phyloP scores from a whole-genome alignment of 64 coral and sea anemone genomes.

The Montipora capricornis region DNA sequence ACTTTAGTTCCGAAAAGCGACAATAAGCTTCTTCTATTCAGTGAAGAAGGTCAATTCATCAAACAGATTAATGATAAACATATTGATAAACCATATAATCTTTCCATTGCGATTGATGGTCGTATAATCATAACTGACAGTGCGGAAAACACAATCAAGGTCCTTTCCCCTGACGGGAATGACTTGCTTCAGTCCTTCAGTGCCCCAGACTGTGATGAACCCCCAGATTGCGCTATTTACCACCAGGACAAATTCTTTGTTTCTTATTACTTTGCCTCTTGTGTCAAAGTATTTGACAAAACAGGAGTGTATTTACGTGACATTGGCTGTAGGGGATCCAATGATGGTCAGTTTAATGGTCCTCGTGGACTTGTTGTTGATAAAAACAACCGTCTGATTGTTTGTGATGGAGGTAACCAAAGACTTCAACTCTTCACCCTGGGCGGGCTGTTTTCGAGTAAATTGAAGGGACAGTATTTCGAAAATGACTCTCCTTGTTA shows the following conservation, averaged over 20 bases:
- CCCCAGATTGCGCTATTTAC: background rate
- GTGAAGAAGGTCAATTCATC: background rate
- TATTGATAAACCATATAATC: background rate
- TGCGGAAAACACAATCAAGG: background rate
- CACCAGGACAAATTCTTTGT: background rate
- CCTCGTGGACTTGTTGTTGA: background rate
- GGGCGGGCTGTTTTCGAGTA: conserved; percentile 26
- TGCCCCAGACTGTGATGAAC: background rate
- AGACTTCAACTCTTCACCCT: conserved; percentile 21
- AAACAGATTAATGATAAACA: background rate
- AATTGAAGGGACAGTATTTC: background rate
- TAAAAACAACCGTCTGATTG: background rate
- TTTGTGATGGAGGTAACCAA: conserved; percentile 14
- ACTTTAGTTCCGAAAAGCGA: background rate
- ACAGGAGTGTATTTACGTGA: background rate
- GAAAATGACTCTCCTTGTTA: background rate
- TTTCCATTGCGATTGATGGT: background rate
- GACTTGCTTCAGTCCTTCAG: background rate
- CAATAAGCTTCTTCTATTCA: background rate
- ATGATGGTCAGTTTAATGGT: conserved; percentile 2
- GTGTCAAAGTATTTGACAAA: background rate
- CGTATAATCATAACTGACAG: background rate
- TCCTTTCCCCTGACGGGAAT: background rate
- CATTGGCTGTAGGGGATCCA: background rate
- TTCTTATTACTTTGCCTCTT: background rate